phyloP scores from a whole-genome alignment of 92 coral and sea anemone species.

The Zoanthus solanderi region DNA sequence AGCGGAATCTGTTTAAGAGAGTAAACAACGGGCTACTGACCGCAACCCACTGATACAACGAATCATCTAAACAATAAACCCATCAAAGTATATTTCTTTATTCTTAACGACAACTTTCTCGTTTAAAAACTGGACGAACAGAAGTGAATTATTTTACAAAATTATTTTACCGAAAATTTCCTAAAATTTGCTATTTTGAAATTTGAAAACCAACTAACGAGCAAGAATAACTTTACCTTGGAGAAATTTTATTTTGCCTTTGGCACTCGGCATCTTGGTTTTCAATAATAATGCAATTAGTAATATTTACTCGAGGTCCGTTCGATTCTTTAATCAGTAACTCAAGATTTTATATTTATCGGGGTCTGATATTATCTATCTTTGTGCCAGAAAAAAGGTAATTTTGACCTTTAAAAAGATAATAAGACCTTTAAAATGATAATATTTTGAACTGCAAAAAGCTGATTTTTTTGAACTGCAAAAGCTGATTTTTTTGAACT shows the following conservation, averaged over 20 bases:
- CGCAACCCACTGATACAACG: conserved; percentile 37
- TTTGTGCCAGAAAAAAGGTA: not conserved
- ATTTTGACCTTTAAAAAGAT: too few relatives aligned
- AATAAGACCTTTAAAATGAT: too few relatives aligned
- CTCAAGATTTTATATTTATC: not conserved
- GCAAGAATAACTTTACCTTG: not conserved
- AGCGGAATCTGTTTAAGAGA: conserved; percentile 66
- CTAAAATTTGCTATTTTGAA: not conserved
- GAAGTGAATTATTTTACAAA: not conserved
- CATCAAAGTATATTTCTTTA: not conserved
- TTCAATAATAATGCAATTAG: conserved; percentile 5
- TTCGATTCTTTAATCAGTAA: not conserved
- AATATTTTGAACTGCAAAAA: too few relatives aligned
- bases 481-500: too few relatives aligned
- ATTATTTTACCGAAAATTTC: not conserved
- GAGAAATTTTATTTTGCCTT: not conserved
- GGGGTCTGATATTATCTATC: too few relatives aligned
- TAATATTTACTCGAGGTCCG: not conserved
- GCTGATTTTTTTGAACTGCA: too few relatives aligned
- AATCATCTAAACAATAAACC: not conserved
- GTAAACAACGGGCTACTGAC: conserved; percentile 49
- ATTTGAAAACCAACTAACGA: not conserved
- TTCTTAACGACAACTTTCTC: not conserved
- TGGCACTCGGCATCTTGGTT: not conserved
- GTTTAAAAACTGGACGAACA: not conserved